Evolutionary conservation across 2,888 invertebrate genomes (phyloP), one percentile per base, ranked within the genome.

Genomic region (Dasypogon diadema): DNA sequence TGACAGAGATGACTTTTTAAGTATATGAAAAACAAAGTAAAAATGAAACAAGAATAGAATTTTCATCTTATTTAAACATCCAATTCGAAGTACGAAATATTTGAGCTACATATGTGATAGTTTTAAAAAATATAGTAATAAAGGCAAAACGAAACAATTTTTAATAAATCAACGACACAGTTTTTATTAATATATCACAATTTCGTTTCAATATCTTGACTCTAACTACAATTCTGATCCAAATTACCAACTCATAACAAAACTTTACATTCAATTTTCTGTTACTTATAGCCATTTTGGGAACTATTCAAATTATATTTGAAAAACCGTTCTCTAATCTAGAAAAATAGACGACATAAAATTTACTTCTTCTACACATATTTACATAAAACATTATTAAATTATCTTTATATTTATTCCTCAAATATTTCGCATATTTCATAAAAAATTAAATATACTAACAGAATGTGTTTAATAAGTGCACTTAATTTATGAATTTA

Each of bases 401-500:
- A 42, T n/a, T 42, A 12, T 12, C n/a, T 30, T 42, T 42, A 42
- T 6, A 6, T 30, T 12, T n/a, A 8, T n/a, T 22, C n/a, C 65
- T 46, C 65, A 24, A 65, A 65, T 65, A 65, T 48, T 48, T 65
- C 65, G 46, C 24, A 65, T 46, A 24, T 46, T 30, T 34, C 30
- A 8, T 34, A 21, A 42, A 21, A 37, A 48, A 46, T 65, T 24
- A 65, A 24, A 24, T 3, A 2, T 63, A 63, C 42, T 63, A 63
- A 63, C 21, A 63, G 21, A 37, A 18, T 63, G 37, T 63, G 21
- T 42, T 63, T 34, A 65, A 46, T 65, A 65, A 65, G 65, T 65
- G 65, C 65, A 65, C 65, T 65, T 65, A 65, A 63, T 63, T 37
- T 42, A 63, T 37, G 42, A 63, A 63, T 65, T 8, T 65, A 46